Conservation (phyloP, 2,113 vertebrate species). For the Nesoenas mayeri region DNA sequence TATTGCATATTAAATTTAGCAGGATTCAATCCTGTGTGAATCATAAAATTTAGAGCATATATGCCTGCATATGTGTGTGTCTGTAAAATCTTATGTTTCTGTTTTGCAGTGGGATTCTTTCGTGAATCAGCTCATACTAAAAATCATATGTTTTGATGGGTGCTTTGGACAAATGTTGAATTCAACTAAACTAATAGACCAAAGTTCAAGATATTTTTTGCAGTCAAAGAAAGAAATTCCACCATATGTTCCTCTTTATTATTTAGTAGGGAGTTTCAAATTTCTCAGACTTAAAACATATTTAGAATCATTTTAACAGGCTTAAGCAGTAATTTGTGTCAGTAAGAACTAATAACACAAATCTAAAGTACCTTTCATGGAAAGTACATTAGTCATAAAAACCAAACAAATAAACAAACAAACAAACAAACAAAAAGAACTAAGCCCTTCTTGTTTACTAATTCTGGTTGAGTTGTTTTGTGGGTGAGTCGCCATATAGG, state of each 20-base stretch:
- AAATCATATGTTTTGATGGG: not conserved
- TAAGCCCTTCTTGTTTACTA: not conserved
- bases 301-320: not conserved
- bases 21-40: not conserved
- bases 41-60: not conserved
- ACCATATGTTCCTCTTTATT: not conserved
- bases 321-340: not conserved
- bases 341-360: not conserved
- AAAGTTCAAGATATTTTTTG: not conserved
- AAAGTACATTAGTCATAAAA: not conserved
- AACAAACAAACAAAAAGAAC: not conserved
- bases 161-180: not conserved
- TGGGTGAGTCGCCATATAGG: accelerated
- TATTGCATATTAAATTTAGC: not conserved
- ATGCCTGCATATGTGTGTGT: not conserved
- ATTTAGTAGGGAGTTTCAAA: not conserved
- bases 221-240: not conserved
- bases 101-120: not conserved
- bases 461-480: too few species aligned
- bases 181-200: not conserved
- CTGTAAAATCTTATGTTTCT: not conserved
- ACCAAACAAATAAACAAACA: not conserved
- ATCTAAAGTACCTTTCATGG: not conserved
- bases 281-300: not conserved
- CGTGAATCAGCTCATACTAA: not conserved